phyloP scores from a whole-genome alignment of 2,113 vertebrate genomes.

The Equus quagga region DNA sequence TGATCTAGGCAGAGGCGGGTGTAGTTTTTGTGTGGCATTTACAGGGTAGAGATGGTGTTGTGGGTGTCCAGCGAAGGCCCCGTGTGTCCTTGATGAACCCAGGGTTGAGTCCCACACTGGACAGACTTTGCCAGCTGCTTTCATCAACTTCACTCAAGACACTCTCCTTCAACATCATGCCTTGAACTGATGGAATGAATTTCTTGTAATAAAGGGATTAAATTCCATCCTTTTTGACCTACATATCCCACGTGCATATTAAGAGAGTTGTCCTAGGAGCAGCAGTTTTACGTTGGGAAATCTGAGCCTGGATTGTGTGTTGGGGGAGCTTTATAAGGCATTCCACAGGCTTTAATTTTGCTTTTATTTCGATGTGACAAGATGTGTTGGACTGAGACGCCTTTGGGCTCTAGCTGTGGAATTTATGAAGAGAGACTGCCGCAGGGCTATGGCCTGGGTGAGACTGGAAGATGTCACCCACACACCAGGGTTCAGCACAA shows the following conservation, averaged over 20 bases:
- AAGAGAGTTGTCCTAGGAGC: not conserved
- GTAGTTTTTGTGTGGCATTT: not conserved
- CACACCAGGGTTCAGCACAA: not conserved
- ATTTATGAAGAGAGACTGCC: slow-evolving; percentile 24
- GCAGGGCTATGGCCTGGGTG: not conserved
- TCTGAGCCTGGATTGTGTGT: not conserved
- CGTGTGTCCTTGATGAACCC: not conserved
- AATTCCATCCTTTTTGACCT: not conserved
- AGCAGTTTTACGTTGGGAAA: not conserved
- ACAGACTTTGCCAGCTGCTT: not conserved
- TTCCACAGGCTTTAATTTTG: slow-evolving; percentile 55
- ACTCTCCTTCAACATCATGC: not conserved
- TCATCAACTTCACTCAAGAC: not conserved
- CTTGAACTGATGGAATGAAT: not conserved
- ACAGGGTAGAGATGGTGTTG: not conserved
- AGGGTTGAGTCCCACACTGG: not conserved
- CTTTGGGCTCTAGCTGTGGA: not conserved
- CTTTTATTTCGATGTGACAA: slow-evolving; percentile 54
- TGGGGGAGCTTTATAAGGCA: not conserved
- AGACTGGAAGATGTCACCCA: not conserved
- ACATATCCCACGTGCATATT: not conserved
- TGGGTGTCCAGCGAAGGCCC: not conserved
- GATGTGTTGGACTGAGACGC: not conserved
- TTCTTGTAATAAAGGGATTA: not conserved
- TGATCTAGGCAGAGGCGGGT: not conserved